These are phyloP conservation scores for Alaudala cheleensis DNA, from an alignment of 2,113 vertebrate species.

Conservation along the genomic window DNA sequence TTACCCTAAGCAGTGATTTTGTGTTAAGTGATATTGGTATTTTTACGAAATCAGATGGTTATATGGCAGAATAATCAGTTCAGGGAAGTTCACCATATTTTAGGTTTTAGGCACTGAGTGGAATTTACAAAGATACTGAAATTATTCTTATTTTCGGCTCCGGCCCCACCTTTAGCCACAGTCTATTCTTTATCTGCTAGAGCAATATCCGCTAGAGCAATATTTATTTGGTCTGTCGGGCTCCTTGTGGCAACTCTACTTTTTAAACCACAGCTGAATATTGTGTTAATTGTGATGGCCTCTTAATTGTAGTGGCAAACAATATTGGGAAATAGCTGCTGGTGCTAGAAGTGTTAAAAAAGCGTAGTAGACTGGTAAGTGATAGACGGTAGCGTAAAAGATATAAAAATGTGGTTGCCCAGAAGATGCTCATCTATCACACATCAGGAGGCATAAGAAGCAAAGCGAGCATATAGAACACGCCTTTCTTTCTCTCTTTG, in stretches of 20 bases:
- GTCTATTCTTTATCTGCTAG: background rate
- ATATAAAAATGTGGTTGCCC: constrained; percentile 50
- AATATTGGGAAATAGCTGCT: background rate
- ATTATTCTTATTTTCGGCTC: background rate
- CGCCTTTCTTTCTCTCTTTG: background rate
- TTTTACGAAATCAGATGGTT: constrained; percentile 66
- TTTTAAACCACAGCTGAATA: background rate
- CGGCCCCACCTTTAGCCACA: constrained; percentile 41
- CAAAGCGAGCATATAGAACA: constrained; percentile 2
- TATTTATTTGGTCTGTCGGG: too few relatives aligned
- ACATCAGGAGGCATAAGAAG: constrained; percentile 43
- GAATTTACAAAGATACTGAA: constrained; percentile 43
- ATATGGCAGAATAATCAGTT: constrained; percentile 64
- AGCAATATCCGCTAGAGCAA: background rate
- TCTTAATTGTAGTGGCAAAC: background rate
- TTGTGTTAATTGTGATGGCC: background rate
- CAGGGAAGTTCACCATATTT: constrained; percentile 55
- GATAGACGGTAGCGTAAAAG: constrained; percentile 29
- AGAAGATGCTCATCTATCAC: constrained; percentile 33
- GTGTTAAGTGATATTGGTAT: constrained; percentile 68
- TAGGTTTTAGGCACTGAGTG: constrained; percentile 25
- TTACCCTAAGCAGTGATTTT: constrained; percentile 73
- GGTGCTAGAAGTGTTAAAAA: constrained; percentile 21
- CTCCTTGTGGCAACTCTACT: constrained; percentile 48
- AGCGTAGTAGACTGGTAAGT: constrained; percentile 29